Percentiles rank a stretch among this genome's conserved stretches.
Evolutionary conservation across 2,113 vertebrate species (phyloP).

Genomic region (Aegithalos caudatus): DNA sequence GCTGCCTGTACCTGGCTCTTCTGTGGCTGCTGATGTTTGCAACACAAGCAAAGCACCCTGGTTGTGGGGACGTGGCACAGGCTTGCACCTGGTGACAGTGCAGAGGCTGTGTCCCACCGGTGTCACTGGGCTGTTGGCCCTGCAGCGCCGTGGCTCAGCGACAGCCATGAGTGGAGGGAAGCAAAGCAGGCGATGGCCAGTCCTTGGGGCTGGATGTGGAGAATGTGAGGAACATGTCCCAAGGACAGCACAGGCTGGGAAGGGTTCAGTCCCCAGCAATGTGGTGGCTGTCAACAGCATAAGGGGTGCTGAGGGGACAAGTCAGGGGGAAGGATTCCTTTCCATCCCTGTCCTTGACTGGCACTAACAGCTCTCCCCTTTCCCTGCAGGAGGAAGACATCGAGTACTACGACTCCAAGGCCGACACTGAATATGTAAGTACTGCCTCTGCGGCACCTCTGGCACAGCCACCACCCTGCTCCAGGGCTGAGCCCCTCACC

Average conservation of each 20-base stretch:
- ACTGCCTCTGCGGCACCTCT: neutral
- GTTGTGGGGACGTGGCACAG: fast-evolving
- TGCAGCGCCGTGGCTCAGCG: fast-evolving
- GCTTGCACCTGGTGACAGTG: fast-evolving
- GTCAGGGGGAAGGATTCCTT: neutral
- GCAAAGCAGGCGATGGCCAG: fast-evolving
- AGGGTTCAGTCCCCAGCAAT: neutral
- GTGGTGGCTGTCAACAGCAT: neutral
- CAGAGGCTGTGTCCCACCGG: fast-evolving
- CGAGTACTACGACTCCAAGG: constrained; percentile 96
- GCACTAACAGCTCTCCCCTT: constrained; percentile 18
- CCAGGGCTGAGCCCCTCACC: fast-evolving
- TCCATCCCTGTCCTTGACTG: fast-evolving
- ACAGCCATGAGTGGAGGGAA: neutral
- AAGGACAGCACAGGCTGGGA: neutral
- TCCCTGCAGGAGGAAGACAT: constrained; percentile 88
- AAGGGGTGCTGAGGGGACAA: fast-evolving
- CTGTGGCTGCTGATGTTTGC: neutral
- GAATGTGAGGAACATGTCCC: neutral
- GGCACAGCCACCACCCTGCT: neutral
- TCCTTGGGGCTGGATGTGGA: neutral
- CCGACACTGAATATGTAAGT: constrained; percentile 93
- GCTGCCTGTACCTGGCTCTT: neutral
- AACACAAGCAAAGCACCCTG: neutral
- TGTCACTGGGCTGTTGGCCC: neutral